Evolutionary conservation across 2,113 vertebrate species (phyloP).

Genomic region (Burhinus bistriatus): DNA sequence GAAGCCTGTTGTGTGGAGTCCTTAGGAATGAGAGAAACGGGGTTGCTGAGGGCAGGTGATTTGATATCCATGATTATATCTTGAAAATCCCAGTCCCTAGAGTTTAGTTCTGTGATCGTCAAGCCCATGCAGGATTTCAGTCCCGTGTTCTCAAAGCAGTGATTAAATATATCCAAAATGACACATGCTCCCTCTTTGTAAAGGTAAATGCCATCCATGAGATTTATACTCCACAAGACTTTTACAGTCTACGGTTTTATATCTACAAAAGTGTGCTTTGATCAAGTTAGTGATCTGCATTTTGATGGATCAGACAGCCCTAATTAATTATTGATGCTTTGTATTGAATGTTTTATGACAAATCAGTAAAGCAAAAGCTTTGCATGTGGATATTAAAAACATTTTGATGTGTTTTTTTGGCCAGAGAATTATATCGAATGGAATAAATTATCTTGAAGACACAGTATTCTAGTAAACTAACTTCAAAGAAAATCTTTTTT

Average conservation of each 20-base stretch:
- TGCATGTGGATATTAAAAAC: neutral
- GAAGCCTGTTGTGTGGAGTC: neutral
- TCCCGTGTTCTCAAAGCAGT: rapidly evolving
- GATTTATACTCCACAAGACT: neutral
- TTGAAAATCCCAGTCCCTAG: neutral
- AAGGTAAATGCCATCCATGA: neutral
- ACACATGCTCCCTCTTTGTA: neutral
- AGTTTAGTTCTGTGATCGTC: neutral
- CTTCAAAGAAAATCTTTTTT: neutral
- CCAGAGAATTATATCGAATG: neutral
- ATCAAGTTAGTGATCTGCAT: slow-evolving; percentile 37
- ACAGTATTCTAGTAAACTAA: neutral
- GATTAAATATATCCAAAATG: neutral
- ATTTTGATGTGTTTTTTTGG: neutral
- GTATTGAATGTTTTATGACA: slow-evolving; percentile 56
- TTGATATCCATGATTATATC: neutral
- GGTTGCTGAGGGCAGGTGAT: neutral
- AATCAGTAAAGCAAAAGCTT: slow-evolving; percentile 20
- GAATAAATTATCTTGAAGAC: neutral
- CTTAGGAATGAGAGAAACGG: neutral
- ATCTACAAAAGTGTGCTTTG: slow-evolving; percentile 21
- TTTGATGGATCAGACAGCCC: slow-evolving; percentile 23
- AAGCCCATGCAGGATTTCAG: neutral
- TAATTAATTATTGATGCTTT: slow-evolving; percentile 67
- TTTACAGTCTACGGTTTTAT: neutral